A percentile compares a stretch with the other conserved stretches of the same genome.
phyloP scores from a whole-genome alignment of 2,113 vertebrate species.

The Recurvirostra avosetta region DNA sequence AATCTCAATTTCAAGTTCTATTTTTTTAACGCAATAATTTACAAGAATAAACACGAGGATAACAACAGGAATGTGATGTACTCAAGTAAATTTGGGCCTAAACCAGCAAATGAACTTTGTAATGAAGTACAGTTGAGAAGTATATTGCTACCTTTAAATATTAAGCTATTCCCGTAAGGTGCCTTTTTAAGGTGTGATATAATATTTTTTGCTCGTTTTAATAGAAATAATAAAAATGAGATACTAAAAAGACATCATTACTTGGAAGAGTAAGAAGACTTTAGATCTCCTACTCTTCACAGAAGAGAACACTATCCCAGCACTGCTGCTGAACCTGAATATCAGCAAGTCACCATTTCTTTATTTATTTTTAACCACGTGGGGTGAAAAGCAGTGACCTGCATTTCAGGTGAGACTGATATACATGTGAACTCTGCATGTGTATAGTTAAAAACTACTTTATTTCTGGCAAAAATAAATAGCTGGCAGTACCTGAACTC shows the following conservation, averaged over 20 bases:
- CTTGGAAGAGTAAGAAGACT: conserved; percentile 61
- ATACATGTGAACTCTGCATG: conserved; percentile 56
- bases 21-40: conserved; percentile 33
- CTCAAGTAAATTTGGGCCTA: conserved; percentile 9
- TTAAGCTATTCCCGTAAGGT: conserved; percentile 61
- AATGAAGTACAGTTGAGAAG: conserved; percentile 2
- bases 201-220: conserved; percentile 69
- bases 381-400: conserved; percentile 49
- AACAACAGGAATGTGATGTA: conserved; percentile 8
- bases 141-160: conserved; percentile 69
- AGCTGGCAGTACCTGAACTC: conserved; percentile 67
- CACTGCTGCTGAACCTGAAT: neutral
- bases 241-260: conserved; percentile 72
- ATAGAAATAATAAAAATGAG: conserved; percentile 76
- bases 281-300: conserved; percentile 59
- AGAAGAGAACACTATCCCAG: neutral
- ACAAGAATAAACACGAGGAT: conserved; percentile 46
- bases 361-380: conserved; percentile 10
- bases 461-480: conserved; percentile 77
- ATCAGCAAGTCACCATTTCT: neutral
- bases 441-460: conserved; percentile 67
- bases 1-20: neutral
- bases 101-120: conserved; percentile 39
- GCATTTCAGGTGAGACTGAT: conserved; percentile 46
- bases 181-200: conserved; percentile 65